These are phyloP conservation scores for Poeciliopsis prolifica DNA, from an alignment of 2,113 vertebrate genomes.

Conservation along the genomic window DNA sequence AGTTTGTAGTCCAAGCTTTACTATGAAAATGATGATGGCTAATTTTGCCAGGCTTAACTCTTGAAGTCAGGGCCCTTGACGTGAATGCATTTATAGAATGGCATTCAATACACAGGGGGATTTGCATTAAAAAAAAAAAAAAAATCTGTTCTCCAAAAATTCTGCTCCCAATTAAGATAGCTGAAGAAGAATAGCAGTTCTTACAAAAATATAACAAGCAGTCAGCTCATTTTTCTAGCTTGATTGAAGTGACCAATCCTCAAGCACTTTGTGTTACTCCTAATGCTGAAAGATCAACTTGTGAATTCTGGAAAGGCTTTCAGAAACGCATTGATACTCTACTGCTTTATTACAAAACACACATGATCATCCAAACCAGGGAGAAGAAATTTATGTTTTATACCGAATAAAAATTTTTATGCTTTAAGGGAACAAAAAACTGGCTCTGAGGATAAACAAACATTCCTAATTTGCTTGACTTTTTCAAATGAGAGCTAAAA, in stretches of 20 bases:
- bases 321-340: constrained; percentile 27
- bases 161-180: constrained; percentile 64
- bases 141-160: constrained; percentile 49
- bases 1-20: constrained; percentile 55
- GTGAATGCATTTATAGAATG: constrained; percentile 57
- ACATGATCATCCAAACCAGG: constrained; percentile 39
- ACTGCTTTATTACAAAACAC: constrained; percentile 33
- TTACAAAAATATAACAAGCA: constrained; percentile 54
- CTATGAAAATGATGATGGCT: constrained; percentile 58
- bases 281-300: constrained; percentile 48
- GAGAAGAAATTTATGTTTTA: constrained; percentile 20
- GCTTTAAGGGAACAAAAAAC: constrained; percentile 38
- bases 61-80: constrained; percentile 69
- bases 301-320: constrained; percentile 35
- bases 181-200: constrained; percentile 59
- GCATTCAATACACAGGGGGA: constrained; percentile 65
- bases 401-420: constrained; percentile 26
- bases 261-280: constrained; percentile 19
- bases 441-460: constrained; percentile 32
- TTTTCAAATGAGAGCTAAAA: constrained; percentile 20
- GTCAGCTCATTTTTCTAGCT: constrained; percentile 49
- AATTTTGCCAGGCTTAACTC: constrained; percentile 64
- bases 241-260: constrained; percentile 58
- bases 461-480: constrained; percentile 13
- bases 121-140: constrained; percentile 52